A percentile compares a stretch with the other conserved stretches of the same genome.
phyloP scores from a whole-genome alignment of 1,140 invertebrate species.

The Heliothis virescens region DNA sequence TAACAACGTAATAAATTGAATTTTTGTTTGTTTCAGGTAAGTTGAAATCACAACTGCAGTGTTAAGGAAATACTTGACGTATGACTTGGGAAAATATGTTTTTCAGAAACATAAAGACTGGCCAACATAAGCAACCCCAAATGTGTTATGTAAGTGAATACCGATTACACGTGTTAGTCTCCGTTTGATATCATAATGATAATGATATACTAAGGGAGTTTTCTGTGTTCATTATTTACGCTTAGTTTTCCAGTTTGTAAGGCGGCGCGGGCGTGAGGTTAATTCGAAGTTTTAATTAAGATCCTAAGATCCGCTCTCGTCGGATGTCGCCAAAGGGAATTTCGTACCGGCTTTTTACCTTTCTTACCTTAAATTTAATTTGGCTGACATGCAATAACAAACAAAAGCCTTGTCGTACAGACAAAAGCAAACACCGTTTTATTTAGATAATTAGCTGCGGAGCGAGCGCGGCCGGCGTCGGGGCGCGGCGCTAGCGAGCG shows the following conservation, averaged over 20 bases:
- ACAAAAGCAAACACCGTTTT: constrained; percentile 23
- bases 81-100: neutral
- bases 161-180: no score
- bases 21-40: constrained; percentile 27
- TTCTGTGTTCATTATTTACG: neutral
- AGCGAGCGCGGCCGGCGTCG: neutral
- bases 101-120: neutral
- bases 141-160: no score
- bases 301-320: constrained; percentile 29
- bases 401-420: constrained; percentile 16
- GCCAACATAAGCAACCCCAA: neutral
- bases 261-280: constrained; percentile 22
- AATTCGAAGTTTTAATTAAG: constrained; percentile 45
- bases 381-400: constrained; percentile 14
- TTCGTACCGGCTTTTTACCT: constrained; percentile 27
- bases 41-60: neutral
- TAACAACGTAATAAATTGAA: neutral
- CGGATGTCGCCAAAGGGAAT: constrained; percentile 19
- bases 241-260: constrained; percentile 15
- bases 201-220: neutral
- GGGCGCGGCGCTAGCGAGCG: neutral
- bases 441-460: constrained; percentile 21
- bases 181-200: no score
- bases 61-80: no score
- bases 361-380: constrained; percentile 26